Evolutionary conservation across 1,140 invertebrate species (phyloP).

Genomic region (Lepidurus packardi): DNA sequence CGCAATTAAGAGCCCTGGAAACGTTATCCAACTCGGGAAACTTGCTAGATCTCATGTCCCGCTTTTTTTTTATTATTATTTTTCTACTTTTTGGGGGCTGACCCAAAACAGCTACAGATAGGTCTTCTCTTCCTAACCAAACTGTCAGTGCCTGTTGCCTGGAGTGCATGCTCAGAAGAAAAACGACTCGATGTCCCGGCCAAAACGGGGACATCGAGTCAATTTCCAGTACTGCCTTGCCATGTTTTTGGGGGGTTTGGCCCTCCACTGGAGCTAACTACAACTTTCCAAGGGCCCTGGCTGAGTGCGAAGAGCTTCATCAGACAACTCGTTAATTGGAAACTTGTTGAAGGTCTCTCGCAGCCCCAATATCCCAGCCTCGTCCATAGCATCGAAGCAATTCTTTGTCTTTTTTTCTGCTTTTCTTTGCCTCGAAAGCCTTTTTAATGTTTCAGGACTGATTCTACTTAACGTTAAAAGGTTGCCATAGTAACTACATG

Average conservation of each 20-base stretch:
- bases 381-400: neutral
- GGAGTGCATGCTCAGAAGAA: neutral
- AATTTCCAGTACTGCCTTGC: neutral
- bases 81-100: neutral
- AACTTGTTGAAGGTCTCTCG: neutral
- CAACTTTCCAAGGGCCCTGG: neutral
- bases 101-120: neutral
- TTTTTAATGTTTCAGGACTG: neutral
- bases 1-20: constrained; percentile 8
- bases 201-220: neutral
- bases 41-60: constrained; percentile 10
- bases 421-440: neutral
- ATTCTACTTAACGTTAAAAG: neutral
- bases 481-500: neutral
- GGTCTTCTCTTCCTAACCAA: neutral
- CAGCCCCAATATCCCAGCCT: neutral
- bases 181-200: neutral
- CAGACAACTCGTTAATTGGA: neutral
- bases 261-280: neutral
- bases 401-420: neutral
- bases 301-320: constrained; percentile 12
- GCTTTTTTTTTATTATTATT: neutral
- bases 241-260: neutral
- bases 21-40: neutral
- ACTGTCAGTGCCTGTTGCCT: constrained; percentile 10